Conservation (phyloP, 2,113 vertebrate species). For the Alligator sinensis region DNA sequence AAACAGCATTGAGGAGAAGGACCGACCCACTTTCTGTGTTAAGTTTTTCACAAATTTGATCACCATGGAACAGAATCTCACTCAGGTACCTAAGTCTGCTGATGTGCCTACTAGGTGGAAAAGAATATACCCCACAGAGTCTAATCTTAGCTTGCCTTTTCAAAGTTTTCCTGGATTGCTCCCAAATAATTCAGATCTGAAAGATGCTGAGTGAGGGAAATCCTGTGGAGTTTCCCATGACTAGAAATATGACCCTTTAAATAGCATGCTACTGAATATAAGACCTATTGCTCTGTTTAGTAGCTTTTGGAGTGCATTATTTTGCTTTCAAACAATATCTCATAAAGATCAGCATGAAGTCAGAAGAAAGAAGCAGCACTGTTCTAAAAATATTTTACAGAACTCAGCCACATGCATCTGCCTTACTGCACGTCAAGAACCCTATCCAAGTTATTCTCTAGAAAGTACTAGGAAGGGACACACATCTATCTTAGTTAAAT, state of each 20-base stretch:
- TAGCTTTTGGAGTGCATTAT: rapidly evolving
- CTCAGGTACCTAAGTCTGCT: too few species aligned
- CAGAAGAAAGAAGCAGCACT: not conserved
- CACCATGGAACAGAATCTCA: too few species aligned
- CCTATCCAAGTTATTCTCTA: not conserved
- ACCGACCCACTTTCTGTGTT: too few species aligned
- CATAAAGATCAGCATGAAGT: not conserved
- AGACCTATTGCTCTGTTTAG: not conserved
- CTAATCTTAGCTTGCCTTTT: not conserved
- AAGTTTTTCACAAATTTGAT: too few species aligned
- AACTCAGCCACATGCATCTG: not conserved
- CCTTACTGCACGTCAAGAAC: not conserved
- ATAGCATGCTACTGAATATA: not conserved
- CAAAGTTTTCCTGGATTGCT: not conserved
- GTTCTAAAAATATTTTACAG: not conserved
- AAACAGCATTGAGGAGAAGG: too few species aligned
- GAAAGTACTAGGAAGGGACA: not conserved
- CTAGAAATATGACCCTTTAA: not conserved
- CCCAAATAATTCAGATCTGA: not conserved
- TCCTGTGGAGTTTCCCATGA: not conserved
- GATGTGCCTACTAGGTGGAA: too few species aligned
- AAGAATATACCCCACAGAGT: not conserved
- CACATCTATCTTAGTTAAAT: not conserved
- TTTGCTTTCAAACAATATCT: not conserved
- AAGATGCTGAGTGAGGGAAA: not conserved